phyloP scores from a whole-genome alignment of 1,140 invertebrate genomes.

The Drosophila mojavensis region DNA sequence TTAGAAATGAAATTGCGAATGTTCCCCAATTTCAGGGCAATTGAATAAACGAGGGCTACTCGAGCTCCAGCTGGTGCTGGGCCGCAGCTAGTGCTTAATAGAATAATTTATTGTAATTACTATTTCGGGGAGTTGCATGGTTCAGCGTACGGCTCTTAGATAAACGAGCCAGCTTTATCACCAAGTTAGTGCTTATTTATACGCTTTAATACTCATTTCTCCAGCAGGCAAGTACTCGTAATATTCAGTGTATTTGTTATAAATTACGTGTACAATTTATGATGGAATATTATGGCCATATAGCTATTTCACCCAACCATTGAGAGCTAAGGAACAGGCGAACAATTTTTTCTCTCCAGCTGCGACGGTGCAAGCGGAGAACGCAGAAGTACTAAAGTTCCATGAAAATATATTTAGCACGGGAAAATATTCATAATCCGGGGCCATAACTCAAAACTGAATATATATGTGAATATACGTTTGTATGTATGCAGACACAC shows the following conservation, averaged over 20 bases:
- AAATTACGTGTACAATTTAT: conserved; percentile 48
- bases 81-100: conserved; percentile 31
- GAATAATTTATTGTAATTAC: conserved; percentile 55
- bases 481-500: background rate
- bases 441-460: conserved; percentile 70
- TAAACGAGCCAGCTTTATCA: conserved; percentile 48
- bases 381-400: conserved; percentile 31
- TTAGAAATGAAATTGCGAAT: conserved; percentile 25
- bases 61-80: background rate
- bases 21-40: background rate
- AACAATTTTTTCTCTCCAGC: conserved; percentile 16
- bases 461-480: conserved; percentile 35
- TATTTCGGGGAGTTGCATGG: conserved; percentile 23
- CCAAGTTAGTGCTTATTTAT: conserved; percentile 50
- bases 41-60: background rate
- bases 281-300: conserved; percentile 28
- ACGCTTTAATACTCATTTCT: conserved; percentile 39
- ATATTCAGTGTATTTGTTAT: conserved; percentile 48
- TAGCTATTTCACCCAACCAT: conserved; percentile 29
- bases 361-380: conserved; percentile 9
- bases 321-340: background rate
- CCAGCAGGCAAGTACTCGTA: conserved; percentile 15
- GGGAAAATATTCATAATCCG: conserved; percentile 71
- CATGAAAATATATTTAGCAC: conserved; percentile 51
- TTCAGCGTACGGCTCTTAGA: conserved; percentile 2